Percentiles rank a stretch among this genome's conserved stretches.
Evolutionary conservation across 2,113 vertebrate genomes (phyloP).

Genomic region (Anthoscopus minutus): DNA sequence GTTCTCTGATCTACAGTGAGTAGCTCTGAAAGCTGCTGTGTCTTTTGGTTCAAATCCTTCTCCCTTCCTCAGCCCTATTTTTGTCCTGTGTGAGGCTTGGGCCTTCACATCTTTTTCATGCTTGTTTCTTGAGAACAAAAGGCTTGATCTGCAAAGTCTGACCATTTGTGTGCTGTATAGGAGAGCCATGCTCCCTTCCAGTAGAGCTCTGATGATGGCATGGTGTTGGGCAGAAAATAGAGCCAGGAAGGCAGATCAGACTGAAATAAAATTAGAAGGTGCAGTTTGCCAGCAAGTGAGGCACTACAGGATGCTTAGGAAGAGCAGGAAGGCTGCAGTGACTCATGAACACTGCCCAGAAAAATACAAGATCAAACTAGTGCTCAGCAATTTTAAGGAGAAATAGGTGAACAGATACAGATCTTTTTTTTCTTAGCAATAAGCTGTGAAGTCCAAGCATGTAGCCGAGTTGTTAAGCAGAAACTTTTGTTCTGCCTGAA

Average conservation of each 20-base stretch:
- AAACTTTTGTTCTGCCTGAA: background rate
- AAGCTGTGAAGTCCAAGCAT: background rate
- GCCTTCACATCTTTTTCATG: background rate
- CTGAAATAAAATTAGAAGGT: constrained; percentile 1
- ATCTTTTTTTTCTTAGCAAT: background rate
- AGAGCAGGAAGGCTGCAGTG: background rate
- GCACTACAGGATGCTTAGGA: background rate
- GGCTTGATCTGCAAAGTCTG: background rate
- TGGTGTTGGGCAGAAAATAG: background rate
- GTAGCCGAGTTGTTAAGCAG: background rate
- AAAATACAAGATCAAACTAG: background rate
- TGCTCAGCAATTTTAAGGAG: background rate
- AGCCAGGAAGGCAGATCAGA: background rate
- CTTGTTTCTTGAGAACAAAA: background rate
- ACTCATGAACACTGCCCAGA: background rate
- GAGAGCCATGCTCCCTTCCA: background rate
- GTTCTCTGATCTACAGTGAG: background rate
- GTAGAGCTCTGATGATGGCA: background rate
- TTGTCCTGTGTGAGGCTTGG: background rate
- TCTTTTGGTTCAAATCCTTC: background rate
- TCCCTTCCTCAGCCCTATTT: background rate
- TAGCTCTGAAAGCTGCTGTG: background rate
- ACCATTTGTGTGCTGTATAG: background rate
- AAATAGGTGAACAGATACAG: background rate
- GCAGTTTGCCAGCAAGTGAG: background rate